Conservation (phyloP, 1,140 invertebrate species). For the Ostrea edulis region DNA sequence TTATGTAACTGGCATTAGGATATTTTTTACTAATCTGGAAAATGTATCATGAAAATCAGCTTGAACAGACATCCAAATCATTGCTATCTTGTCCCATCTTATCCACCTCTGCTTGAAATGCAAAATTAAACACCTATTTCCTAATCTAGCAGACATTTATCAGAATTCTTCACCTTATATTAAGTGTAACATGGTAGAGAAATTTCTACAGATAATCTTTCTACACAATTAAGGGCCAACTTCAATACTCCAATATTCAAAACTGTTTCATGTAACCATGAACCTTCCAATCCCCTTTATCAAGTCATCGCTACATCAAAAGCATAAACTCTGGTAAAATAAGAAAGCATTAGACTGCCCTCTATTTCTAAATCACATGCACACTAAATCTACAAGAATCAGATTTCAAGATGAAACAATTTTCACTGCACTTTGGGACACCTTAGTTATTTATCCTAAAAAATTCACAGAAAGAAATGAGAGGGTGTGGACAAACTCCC, state of each 20-base stretch:
- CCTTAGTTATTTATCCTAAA: not conserved
- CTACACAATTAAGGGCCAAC: not conserved
- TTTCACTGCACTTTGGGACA: not conserved
- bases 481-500: not conserved
- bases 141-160: not conserved
- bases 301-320: not conserved
- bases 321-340: not conserved
- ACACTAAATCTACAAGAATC: constrained; percentile 6
- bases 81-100: not conserved
- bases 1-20: not conserved
- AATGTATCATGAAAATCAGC: constrained; percentile 7
- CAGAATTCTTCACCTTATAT: not conserved
- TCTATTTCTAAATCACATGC: not conserved
- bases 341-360: not conserved
- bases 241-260: not conserved
- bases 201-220: constrained; percentile 14
- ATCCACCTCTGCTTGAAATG: constrained; percentile 1
- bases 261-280: not conserved
- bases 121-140: constrained; percentile 29
- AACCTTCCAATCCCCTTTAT: not conserved
- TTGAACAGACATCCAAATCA: constrained; percentile 1
- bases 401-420: constrained; percentile 16
- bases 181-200: not conserved
- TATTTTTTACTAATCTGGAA: not conserved
- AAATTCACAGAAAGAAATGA: not conserved